These are phyloP conservation scores for Pagetopsis macropterus DNA, from an alignment of 2,797 vertebrate species.

Conservation along the genomic window DNA sequence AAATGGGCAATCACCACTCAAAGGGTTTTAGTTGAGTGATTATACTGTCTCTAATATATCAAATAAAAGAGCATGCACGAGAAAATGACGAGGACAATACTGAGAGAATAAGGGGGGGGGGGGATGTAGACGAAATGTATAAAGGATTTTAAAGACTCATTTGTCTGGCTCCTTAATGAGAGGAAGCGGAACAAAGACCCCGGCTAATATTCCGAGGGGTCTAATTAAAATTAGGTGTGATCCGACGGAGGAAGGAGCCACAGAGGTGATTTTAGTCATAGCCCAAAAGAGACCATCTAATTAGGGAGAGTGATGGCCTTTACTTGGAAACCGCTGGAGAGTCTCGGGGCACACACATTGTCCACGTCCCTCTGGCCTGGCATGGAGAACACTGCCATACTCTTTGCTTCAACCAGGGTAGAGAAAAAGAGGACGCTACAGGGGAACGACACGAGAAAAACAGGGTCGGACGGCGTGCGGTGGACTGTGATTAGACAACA, in stretches of 20 bases:
- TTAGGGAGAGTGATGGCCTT: slow-evolving; percentile 96
- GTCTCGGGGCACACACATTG: slow-evolving; percentile 72
- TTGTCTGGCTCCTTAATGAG: slow-evolving; percentile 92
- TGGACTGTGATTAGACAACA: slow-evolving; percentile 44
- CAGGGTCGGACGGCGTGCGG: slow-evolving; percentile 6
- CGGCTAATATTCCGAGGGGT: slow-evolving; percentile 92
- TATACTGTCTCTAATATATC: slow-evolving; percentile 52
- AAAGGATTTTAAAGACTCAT: slow-evolving; percentile 85
- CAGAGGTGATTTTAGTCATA: slow-evolving; percentile 92
- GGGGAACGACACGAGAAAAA: slow-evolving; percentile 41
- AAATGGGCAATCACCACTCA: slow-evolving; percentile 45
- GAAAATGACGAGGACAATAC: slow-evolving; percentile 64
- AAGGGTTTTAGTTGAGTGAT: slow-evolving; percentile 55
- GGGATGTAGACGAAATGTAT: slow-evolving; percentile 67
- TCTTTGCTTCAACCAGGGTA: slow-evolving; percentile 61
- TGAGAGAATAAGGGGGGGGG: slow-evolving; percentile 9
- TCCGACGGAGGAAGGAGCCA: slow-evolving; percentile 84
- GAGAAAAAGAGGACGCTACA: slow-evolving; percentile 49
- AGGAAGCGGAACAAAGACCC: slow-evolving; percentile 88
- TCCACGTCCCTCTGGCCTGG: slow-evolving; percentile 80
- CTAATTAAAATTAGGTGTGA: slow-evolving; percentile 96
- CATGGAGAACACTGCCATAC: slow-evolving; percentile 70
- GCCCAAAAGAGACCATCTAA: slow-evolving; percentile 90
- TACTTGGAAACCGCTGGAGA: slow-evolving; percentile 88
- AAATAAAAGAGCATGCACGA: slow-evolving; percentile 50